Base-by-base conservation (phyloP, 2,888 invertebrate species). In the Hetaerina titia region DNA sequence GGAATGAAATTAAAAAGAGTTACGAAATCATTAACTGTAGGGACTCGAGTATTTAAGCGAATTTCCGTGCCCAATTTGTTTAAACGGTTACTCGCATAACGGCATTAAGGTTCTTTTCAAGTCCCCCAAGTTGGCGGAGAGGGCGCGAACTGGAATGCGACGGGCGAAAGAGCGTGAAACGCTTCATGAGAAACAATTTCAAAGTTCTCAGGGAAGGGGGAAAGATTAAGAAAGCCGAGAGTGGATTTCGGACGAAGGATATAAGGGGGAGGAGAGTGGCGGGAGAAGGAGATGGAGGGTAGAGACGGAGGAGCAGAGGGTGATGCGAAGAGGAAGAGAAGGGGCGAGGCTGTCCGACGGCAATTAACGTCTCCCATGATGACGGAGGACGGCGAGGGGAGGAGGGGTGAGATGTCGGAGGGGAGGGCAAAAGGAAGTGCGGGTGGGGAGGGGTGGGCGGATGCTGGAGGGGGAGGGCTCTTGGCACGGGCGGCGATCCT, bases 321-420 rank as follows among this genome's bases (percentile, higher is more conserved):
- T 60, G 60, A 17, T 69, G 69, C 69, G 81, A 19, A 69, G 31
- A 60, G 69, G 45, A 45, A 45, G 45, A n/a, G 69, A 19, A 69
- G 31, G 69, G 45, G 19, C 19, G 92, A 74, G 69, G 69, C 92
- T 92, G 92, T 92, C 64, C 92, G 69, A 31, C 13, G 92, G 69
- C 92, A 92, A 92, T 92, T 92, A 92, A 74, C 74, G 92, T 74
- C 92, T 60, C 90, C n/a, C 92, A n/a, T 56, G 69, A 56, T 15
- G 90, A 57, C n/a, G 17, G 63, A 90, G 25, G 45, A 89, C 15
- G 19, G 89, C 19, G 19, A 17, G 2, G 89, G 57, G 31, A 19
- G 17, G 56, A 56, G 45, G 45, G 57, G 89, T 11, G 22, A 45
- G 57, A 56, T 22, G 57, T 17, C n/a, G 90, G 25, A 90, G 25